Percentiles rank a stretch among this genome's conserved stretches.
Evolutionary conservation across 2,113 vertebrate genomes (phyloP).

Genomic region (Eonycteris spelaea): DNA sequence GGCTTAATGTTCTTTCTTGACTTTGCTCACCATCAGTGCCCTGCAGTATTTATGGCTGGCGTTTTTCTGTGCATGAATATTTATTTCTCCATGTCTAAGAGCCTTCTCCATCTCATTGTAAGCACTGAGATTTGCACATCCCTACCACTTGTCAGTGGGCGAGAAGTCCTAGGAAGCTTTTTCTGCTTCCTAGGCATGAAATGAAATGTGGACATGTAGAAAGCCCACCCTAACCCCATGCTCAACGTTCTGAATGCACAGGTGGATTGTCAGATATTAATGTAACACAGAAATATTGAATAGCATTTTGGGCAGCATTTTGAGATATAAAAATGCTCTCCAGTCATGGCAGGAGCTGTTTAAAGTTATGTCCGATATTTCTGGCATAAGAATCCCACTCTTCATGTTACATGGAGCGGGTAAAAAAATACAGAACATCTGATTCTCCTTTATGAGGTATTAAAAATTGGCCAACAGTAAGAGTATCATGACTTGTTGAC

Average conservation of each 20-base stretch:
- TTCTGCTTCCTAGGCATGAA: neutral
- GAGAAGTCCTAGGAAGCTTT: neutral
- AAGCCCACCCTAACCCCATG: rapidly evolving
- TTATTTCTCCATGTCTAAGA: neutral
- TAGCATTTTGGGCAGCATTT: no score
- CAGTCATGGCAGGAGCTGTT: neutral
- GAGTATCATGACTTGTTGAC: neutral
- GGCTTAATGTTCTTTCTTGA: neutral
- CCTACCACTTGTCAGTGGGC: constrained; percentile 21
- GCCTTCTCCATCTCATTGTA: neutral
- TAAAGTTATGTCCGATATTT: neutral
- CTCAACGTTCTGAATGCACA: neutral
- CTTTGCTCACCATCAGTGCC: neutral
- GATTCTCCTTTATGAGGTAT: neutral
- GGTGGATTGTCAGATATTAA: rapidly evolving
- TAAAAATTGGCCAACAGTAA: neutral
- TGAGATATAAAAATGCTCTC: neutral
- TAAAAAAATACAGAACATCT: neutral
- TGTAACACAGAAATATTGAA: neutral
- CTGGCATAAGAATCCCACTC: neutral
- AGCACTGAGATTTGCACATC: neutral
- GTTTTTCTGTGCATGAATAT: neutral
- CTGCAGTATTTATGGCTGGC: neutral
- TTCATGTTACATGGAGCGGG: neutral
- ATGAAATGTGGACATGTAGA: neutral